These are phyloP conservation scores for Wiebesia pumilae DNA, from an alignment of 1,140 invertebrate species.

Conservation along the genomic window DNA sequence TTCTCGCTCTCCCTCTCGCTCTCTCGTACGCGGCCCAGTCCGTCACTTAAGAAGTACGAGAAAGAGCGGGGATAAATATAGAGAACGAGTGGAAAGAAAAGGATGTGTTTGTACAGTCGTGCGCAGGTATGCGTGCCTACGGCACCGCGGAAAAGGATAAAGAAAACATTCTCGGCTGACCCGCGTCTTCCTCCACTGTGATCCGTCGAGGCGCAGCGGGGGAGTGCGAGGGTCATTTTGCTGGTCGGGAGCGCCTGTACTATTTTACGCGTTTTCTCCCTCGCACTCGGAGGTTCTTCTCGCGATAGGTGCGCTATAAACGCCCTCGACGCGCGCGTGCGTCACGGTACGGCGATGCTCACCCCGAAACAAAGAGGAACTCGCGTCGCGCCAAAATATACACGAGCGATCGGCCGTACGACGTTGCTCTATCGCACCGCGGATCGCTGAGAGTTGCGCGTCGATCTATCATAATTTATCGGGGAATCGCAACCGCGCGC, in stretches of 20 bases:
- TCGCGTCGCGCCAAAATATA: background rate
- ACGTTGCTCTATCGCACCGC: background rate
- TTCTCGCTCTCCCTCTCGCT: background rate
- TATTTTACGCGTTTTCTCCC: background rate
- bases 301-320: too few species aligned
- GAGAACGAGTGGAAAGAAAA: background rate
- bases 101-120: background rate
- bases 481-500: slow-evolving; percentile 45
- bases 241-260: background rate
- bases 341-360: background rate
- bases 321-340: background rate
- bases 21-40: background rate
- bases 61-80: slow-evolving; percentile 7
- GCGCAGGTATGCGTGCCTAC: background rate
- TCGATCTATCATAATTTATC: slow-evolving; percentile 58
- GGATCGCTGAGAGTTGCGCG: background rate
- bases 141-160: background rate
- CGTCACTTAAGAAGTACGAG: background rate
- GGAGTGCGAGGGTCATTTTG: background rate
- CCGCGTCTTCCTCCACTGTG: background rate
- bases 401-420: background rate
- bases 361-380: background rate
- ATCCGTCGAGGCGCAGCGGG: background rate
- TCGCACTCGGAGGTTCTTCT: background rate
- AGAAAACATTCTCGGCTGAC: background rate